Base-by-base conservation (phyloP, 2,888 invertebrate species). In the Phasia obesa region DNA sequence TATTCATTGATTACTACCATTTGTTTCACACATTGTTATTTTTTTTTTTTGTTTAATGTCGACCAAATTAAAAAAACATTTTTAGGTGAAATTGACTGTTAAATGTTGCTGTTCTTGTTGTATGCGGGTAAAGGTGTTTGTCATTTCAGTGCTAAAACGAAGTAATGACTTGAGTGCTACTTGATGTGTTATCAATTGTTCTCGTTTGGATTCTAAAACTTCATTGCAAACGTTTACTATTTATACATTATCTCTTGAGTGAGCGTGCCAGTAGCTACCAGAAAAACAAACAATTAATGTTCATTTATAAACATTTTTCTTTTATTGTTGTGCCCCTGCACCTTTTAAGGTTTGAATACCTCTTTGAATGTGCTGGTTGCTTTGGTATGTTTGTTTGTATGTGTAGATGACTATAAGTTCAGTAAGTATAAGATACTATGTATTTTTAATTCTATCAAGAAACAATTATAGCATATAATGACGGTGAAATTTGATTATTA, bases 61-160 rank as follows among this genome's bases (percentile, higher is more conserved):
- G 23, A 35, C 31, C 19, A 25, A 60, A 55, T 25, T 49, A 6
- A 31, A 25, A 17, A 35, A 57, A 57, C 31, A 62, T 44, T 49
- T 25, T 73, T 13, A 44, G 51, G 53, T 62, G 51, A 42, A 73
- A 62, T 27, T 35, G 4, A 9, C 1, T 47, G 25, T 23, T n/a
- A 42, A 59, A 21, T 19, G 35, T n/a, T n/a, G n/a, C n/a, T n/a
- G 35, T 57, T 7, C 25, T 25, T 13, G 2, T 47, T 35, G 19
- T 38, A 77, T 77, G 70, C 70, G 69, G 77, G 77, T 70, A 55
- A 62, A 77, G 69, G 69, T 70, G 69, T 62, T 70, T 70, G 23
- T 47, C 62, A 25, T 47, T 23, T 47, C 21, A 49, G 17, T 27
- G 5, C 13, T 13, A 25, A 17, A 38, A 35, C 17, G 23, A 21